Evolutionary conservation across 1,140 invertebrate species (phyloP).

Genomic region (Octopus sinensis): DNA sequence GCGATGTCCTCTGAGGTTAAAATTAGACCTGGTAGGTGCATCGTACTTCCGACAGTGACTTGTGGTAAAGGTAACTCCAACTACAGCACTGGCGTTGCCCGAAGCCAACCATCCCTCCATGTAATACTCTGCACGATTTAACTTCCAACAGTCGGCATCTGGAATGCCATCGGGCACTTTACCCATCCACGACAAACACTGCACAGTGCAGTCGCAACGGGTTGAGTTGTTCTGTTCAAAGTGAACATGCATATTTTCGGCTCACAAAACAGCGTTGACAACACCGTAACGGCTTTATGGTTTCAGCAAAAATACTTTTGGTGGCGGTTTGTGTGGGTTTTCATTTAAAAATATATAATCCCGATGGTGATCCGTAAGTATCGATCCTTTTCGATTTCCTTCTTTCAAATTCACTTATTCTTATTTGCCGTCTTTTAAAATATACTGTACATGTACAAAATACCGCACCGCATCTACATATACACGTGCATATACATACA

Average conservation of each 20-base stretch:
- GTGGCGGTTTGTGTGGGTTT: background rate
- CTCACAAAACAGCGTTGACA: background rate
- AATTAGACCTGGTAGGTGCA: conserved; percentile 77
- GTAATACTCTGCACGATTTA: conserved; percentile 92
- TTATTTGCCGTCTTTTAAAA: background rate
- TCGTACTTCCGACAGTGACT: conserved; percentile 68
- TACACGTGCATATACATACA: too few relatives aligned
- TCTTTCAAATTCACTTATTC: background rate
- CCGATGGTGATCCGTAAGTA: background rate
- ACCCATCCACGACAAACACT: conserved; percentile 96
- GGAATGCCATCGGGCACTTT: conserved; percentile 92
- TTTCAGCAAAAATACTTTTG: background rate
- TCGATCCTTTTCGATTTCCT: background rate
- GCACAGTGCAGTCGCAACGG: conserved; percentile 89
- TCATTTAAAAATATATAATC: background rate
- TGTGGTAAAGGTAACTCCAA: conserved; percentile 93
- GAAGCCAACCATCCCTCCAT: conserved; percentile 97
- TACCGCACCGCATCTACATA: too few relatives aligned
- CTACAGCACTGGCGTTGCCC: conserved; percentile 88
- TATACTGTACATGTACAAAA: background rate
- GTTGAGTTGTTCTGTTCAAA: conserved; percentile 90
- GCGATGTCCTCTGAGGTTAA: conserved; percentile 93
- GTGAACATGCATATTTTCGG: conserved; percentile 60
- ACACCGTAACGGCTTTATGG: background rate
- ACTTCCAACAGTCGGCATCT: conserved; percentile 74